A percentile compares a stretch with the other conserved stretches of the same genome.
Conservation (phyloP, 1,140 invertebrate genomes). For the Lerema accius region DNA sequence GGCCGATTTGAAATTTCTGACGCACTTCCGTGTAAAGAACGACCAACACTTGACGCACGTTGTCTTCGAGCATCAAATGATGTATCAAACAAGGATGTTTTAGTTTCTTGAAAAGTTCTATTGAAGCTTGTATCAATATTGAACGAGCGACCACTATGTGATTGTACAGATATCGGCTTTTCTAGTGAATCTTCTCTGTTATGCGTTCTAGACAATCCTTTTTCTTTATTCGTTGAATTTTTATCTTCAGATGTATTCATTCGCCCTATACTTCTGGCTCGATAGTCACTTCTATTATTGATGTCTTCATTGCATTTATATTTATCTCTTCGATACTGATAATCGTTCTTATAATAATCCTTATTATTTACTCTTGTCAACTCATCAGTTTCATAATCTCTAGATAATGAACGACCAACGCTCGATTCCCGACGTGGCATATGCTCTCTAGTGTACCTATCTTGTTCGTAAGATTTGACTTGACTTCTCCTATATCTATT, state of each 20-base stretch:
- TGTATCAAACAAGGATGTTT: slow-evolving; percentile 8
- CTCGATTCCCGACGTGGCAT: slow-evolving; percentile 43
- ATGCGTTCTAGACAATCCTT: neutral
- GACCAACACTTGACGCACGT: slow-evolving; percentile 66
- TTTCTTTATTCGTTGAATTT: slow-evolving; percentile 7
- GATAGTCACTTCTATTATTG: slow-evolving; percentile 36
- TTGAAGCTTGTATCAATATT: slow-evolving; percentile 65
- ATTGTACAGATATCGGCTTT: slow-evolving; percentile 49
- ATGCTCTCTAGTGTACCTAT: slow-evolving; percentile 40
- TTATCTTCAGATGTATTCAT: slow-evolving; percentile 33
- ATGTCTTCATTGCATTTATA: slow-evolving; percentile 37
- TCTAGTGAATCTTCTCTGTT: slow-evolving; percentile 33
- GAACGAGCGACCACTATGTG: slow-evolving; percentile 54
- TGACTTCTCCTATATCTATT: slow-evolving; percentile 42
- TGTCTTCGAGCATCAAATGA: slow-evolving; percentile 55
- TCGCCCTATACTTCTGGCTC: slow-evolving; percentile 43
- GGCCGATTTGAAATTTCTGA: slow-evolving; percentile 13
- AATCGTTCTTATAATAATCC: slow-evolving; percentile 31
- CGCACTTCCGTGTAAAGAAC: slow-evolving; percentile 45
- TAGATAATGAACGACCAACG: slow-evolving; percentile 40
- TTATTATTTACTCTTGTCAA: neutral
- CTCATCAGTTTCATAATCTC: slow-evolving; percentile 46
- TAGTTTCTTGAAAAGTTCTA: slow-evolving; percentile 55
- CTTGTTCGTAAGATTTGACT: slow-evolving; percentile 46
- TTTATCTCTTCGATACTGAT: slow-evolving; percentile 40